A percentile compares a stretch with the other conserved stretches of the same genome.
Conservation (phyloP, 2,113 vertebrate genomes). For the Talpa occidentalis region DNA sequence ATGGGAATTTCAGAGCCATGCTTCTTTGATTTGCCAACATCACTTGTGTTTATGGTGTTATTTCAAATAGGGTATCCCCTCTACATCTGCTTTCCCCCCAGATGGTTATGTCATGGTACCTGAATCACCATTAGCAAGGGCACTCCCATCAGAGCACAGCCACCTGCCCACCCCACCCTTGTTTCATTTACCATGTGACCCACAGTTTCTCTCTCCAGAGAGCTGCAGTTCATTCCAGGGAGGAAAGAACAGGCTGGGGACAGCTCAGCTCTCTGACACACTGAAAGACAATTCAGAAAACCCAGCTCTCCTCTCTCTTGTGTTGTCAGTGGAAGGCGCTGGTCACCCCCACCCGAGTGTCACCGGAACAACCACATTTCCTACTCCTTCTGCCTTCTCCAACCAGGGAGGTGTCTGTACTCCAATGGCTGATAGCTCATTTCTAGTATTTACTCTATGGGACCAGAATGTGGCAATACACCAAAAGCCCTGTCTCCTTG, state of each 20-base stretch:
- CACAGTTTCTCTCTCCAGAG: not conserved
- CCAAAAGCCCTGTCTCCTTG: not conserved
- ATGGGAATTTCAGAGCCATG: not conserved
- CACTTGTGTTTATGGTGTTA: not conserved
- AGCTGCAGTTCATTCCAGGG: not conserved
- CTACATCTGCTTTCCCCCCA: not conserved
- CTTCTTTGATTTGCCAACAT: not conserved
- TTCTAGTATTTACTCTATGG: not conserved
- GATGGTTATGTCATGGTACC: not conserved
- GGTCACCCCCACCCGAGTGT: not conserved
- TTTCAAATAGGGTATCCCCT: not conserved
- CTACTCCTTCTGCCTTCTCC: not conserved
- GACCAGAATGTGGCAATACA: not conserved
- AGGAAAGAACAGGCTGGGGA: not conserved
- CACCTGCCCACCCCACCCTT: not conserved
- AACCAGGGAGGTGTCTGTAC: not conserved
- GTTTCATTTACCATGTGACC: not conserved
- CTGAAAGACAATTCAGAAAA: not conserved
- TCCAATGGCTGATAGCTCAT: not conserved
- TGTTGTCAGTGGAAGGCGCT: not conserved
- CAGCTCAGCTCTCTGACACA: not conserved
- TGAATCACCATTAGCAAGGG: not conserved
- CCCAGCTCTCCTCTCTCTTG: not conserved
- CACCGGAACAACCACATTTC: not conserved
- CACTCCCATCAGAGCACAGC: no score